Percentiles rank a stretch among this genome's conserved stretches.
Conservation (phyloP, 1,140 invertebrate genomes). For the Magallana gigas region DNA sequence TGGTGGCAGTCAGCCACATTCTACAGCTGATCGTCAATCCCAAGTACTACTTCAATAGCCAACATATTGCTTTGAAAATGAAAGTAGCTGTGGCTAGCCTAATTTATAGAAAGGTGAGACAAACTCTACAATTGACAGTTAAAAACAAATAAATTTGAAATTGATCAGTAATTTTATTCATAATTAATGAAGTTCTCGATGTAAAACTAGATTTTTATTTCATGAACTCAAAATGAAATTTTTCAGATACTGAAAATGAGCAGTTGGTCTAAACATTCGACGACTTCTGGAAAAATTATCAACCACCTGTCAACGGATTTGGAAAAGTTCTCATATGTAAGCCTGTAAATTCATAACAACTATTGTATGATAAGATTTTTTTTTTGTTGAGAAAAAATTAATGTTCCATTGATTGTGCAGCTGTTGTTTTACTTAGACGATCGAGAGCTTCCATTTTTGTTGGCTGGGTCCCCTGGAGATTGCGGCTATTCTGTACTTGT, state of each 20-base stretch:
- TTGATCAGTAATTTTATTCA: too few species aligned
- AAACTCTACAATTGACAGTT: too few species aligned
- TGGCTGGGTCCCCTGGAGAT: slow-evolving; percentile 59
- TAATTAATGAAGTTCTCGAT: too few species aligned
- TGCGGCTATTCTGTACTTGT: slow-evolving; percentile 47
- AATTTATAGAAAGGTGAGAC: slow-evolving; percentile 49
- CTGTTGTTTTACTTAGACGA: slow-evolving; percentile 33
- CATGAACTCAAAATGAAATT: too few species aligned
- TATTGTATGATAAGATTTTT: too few species aligned
- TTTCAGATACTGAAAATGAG: slow-evolving; percentile 74
- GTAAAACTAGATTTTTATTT: too few species aligned
- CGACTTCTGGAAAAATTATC: slow-evolving; percentile 90
- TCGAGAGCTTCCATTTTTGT: slow-evolving; percentile 79
- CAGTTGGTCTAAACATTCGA: slow-evolving; percentile 84
- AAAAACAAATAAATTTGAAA: too few species aligned
- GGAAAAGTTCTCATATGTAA: slow-evolving; percentile 77
- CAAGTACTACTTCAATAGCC: slow-evolving; percentile 43
- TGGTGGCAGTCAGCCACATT: slow-evolving; percentile 39
- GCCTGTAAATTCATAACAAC: too few species aligned
- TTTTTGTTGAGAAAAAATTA: not conserved
- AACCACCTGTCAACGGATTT: slow-evolving; percentile 93
- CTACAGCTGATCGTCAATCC: slow-evolving; percentile 39
- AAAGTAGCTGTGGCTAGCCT: slow-evolving; percentile 50
- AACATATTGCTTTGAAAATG: slow-evolving; percentile 50
- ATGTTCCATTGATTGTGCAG: not conserved